These are phyloP conservation scores for Calycopis cecrops DNA, from an alignment of 1,140 invertebrate species.

Conservation along the genomic window DNA sequence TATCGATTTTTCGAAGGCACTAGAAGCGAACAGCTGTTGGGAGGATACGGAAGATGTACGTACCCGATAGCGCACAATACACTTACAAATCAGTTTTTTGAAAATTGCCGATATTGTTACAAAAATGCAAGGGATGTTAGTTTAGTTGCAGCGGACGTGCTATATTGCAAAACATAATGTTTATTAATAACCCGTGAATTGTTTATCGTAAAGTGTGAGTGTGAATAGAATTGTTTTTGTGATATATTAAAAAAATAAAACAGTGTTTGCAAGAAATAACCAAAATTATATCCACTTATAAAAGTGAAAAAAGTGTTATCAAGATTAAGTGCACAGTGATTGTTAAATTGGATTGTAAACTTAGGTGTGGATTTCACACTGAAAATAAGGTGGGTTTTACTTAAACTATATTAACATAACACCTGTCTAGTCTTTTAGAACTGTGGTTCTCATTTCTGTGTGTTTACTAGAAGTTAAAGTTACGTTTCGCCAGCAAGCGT, in stretches of 20 bases:
- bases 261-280: constrained; percentile 1
- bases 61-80: not conserved
- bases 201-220: constrained; percentile 14
- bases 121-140: constrained; percentile 13
- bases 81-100: no score
- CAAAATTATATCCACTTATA: constrained; percentile 12
- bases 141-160: constrained; percentile 1
- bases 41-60: constrained; percentile 40
- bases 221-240: constrained; percentile 4
- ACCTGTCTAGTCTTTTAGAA: no score
- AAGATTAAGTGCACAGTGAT: constrained; percentile 36
- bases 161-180: constrained; percentile 14
- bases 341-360: constrained; percentile 48
- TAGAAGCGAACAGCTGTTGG: constrained; percentile 61
- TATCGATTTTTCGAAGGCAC: constrained; percentile 61
- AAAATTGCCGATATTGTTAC: not conserved
- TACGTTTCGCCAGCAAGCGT: not conserved
- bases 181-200: constrained; percentile 11
- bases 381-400: constrained; percentile 45
- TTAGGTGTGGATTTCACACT: constrained; percentile 43
- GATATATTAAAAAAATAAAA: constrained; percentile 20
- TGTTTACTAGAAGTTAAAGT: not conserved
- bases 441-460: not conserved
- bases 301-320: constrained; percentile 30
- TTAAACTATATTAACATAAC: not conserved